A percentile compares a stretch with the other conserved stretches of the same genome.
phyloP scores from a whole-genome alignment of 2,113 vertebrate species.

The Platysteira castanea region DNA sequence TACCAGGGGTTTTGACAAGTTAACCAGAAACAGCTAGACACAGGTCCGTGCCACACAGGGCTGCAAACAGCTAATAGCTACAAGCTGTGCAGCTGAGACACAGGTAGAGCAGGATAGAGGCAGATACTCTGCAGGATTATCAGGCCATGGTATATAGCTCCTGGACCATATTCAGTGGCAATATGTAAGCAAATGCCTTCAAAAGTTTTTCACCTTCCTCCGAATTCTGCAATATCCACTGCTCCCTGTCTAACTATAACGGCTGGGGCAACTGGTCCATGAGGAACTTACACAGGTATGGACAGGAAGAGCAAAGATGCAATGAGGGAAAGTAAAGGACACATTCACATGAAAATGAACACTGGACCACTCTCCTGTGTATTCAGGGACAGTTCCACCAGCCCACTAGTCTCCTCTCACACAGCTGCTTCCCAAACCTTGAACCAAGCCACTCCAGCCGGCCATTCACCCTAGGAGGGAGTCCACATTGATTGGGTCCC shows the following conservation, averaged over 20 bases:
- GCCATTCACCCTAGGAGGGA: neutral
- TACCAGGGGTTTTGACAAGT: neutral
- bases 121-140: neutral
- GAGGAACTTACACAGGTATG: neutral
- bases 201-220: neutral
- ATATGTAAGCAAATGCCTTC: neutral
- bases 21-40: slow-evolving; percentile 27
- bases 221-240: neutral
- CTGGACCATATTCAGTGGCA: neutral
- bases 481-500: neutral
- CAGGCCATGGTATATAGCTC: neutral
- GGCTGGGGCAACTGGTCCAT: neutral
- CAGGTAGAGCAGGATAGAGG: neutral
- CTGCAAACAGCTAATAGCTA: neutral
- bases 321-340: neutral
- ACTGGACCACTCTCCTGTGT: neutral
- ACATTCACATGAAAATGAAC: neutral
- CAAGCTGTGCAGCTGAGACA: neutral
- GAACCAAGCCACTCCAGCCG: neutral
- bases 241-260: neutral
- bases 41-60: neutral
- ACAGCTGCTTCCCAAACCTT: neutral
- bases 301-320: neutral
- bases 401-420: neutral
- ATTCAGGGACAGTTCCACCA: neutral